Conservation (phyloP, 2,797 vertebrate genomes). For the Pempheris klunzingeri region DNA sequence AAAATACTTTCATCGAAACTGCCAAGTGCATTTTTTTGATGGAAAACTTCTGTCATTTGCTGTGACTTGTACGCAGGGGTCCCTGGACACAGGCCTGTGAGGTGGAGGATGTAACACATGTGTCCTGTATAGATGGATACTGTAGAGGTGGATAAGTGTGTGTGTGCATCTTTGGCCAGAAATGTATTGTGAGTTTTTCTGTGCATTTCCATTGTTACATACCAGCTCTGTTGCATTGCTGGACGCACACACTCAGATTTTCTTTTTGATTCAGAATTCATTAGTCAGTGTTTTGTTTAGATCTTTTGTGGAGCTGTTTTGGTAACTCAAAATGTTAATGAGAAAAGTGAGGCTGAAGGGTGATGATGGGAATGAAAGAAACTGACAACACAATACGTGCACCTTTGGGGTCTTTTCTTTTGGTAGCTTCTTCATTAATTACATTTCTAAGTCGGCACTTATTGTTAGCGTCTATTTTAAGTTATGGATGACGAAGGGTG, state of each 20-base stretch:
- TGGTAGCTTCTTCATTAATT: constrained; percentile 17
- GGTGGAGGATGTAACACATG: neutral
- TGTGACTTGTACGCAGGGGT: constrained; percentile 5
- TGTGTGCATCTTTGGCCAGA: constrained; percentile 23
- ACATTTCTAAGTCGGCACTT: constrained; percentile 35
- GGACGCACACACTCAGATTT: neutral
- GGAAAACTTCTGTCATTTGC: neutral
- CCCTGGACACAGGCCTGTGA: constrained; percentile 2
- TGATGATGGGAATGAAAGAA: constrained; percentile 14
- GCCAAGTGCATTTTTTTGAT: constrained; percentile 13
- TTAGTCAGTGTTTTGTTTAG: constrained; percentile 8
- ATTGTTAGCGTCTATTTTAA: constrained; percentile 35
- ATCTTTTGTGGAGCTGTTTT: constrained; percentile 29
- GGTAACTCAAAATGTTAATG: constrained; percentile 11
- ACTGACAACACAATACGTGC: constrained; percentile 16
- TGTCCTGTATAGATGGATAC: neutral
- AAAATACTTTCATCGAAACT: constrained; percentile 19
- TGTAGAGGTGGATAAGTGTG: neutral
- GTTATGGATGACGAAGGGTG: constrained; percentile 33
- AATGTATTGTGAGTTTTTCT: constrained; percentile 20
- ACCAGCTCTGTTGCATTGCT: constrained; percentile 12
- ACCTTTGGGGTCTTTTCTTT: constrained; percentile 8
- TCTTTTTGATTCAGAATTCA: constrained; percentile 25
- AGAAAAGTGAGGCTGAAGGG: constrained; percentile 24
- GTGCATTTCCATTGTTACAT: constrained; percentile 15